Evolutionary conservation across 2,113 vertebrate genomes (phyloP), one percentile per base, ranked within the genome.

Genomic region (Elephantulus edwardii): DNA sequence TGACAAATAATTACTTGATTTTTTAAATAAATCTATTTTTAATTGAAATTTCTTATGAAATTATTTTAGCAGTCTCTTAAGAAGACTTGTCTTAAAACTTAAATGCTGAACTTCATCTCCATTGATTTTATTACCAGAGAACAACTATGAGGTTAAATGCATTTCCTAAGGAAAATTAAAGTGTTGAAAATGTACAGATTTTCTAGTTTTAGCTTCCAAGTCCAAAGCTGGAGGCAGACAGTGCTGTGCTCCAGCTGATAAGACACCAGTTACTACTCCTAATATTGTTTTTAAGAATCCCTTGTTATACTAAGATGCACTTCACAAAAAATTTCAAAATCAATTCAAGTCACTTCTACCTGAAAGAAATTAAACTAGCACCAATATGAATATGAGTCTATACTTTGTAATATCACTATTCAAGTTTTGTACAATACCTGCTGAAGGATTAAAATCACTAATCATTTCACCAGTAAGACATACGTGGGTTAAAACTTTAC

Each of bases 121-220:
- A 2, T 38, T 80, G 42, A 74, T 84, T 58, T 40, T 0, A 0
- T 60, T 85, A 38, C 16, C 62, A 92, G 83, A 95, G 40, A 92
- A 50, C 42, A 86, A 35, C 26, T 83, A 52, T 74, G 88, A 89
- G 96, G 38, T 58, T 24, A 60, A 89, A 83, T 66, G 1, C 50
- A 5, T n/a, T 88, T 95, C 2, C 80, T 75, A 9, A 77, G 64
- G 85, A 60, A 78, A 72, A 8, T 48, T 2, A 24, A 24, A 28
- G 10, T 46, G 2, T 62, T 46, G 86, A 83, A 93, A 91, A 33
- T 22, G 50, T 62, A 90, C 60, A 1, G 91, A 81, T 95, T 95
- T 91, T 70, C 84, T 82, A 22, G 71, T 82, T 90, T 93, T 72
- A 83, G 94, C 24, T 93, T 91, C 68, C 40, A 88, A 92, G 50